phyloP scores from a whole-genome alignment of 1,140 invertebrate genomes.

The Drepana arcuata region DNA sequence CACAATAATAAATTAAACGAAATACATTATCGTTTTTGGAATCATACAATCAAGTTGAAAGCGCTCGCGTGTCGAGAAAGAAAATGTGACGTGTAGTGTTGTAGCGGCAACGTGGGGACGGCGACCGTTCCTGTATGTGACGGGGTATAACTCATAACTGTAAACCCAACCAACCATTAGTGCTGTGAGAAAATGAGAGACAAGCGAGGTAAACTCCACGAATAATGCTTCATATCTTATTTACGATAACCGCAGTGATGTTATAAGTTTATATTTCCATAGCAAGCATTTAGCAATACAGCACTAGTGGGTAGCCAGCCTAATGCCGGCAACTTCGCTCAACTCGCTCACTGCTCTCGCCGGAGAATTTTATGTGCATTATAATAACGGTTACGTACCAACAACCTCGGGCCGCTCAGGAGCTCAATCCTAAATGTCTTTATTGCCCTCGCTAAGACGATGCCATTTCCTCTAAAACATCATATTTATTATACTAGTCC shows the following conservation, averaged over 20 bases:
- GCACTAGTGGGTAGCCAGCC: too few species aligned
- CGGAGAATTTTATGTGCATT: slow-evolving; percentile 35
- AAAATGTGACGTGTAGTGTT: slow-evolving; percentile 4
- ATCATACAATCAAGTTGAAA: too few species aligned
- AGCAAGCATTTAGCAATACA: too few species aligned
- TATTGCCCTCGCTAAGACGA: slow-evolving; percentile 19
- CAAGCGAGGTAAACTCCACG: too few species aligned
- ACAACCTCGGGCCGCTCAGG: slow-evolving; percentile 8
- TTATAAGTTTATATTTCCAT: too few species aligned
- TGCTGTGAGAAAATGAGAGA: too few species aligned
- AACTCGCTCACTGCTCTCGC: slow-evolving; percentile 22
- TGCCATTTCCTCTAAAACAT: slow-evolving; percentile 23
- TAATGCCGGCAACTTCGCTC: slow-evolving; percentile 27
- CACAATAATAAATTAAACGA: too few species aligned
- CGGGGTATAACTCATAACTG: slow-evolving; percentile 33
- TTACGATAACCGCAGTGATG: too few species aligned
- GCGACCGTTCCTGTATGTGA: slow-evolving; percentile 25
- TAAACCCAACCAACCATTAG: too few species aligned
- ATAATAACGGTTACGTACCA: slow-evolving; percentile 25
- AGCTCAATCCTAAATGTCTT: slow-evolving; percentile 28
- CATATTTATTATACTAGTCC: slow-evolving; percentile 25
- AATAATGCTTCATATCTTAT: too few species aligned
- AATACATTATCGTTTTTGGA: too few species aligned
- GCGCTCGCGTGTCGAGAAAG: too few species aligned
- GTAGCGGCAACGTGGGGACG: slow-evolving; percentile 8